Conservation (phyloP, 2,888 invertebrate species). For the Aelia acuminata region DNA sequence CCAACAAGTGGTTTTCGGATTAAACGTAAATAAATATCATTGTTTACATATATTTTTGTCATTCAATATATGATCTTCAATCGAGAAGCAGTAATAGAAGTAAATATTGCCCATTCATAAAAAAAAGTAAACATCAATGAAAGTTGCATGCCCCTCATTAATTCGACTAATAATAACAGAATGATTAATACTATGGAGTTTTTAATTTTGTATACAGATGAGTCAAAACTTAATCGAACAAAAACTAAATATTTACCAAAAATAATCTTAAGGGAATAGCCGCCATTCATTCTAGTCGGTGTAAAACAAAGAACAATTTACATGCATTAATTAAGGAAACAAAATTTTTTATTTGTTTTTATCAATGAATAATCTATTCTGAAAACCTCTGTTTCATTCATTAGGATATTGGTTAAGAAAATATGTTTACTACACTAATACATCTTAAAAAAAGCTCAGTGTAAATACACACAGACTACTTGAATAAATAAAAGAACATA, state of each 20-base stretch:
- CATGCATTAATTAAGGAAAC: neutral
- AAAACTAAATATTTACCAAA: neutral
- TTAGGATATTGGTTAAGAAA: neutral
- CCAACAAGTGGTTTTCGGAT: neutral
- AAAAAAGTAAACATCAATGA: neutral
- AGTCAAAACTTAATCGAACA: neutral
- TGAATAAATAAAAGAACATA: neutral
- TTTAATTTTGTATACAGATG: slow-evolving; percentile 3
- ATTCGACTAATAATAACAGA: neutral
- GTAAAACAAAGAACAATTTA: neutral
- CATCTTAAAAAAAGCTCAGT: no score
- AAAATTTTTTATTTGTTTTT: neutral
- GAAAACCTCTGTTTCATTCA: neutral
- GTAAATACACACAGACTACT: neutral
- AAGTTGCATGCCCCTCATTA: neutral
- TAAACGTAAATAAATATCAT: neutral
- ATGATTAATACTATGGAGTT: neutral
- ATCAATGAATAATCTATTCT: neutral
- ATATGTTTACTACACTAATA: no score
- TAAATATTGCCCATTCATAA: neutral
- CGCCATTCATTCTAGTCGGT: neutral
- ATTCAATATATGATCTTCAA: neutral
- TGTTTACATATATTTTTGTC: neutral
- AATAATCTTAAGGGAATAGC: neutral
- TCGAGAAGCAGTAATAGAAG: neutral